phyloP scores from a whole-genome alignment of 2,888 invertebrate genomes.

The Balanococcus diminutus region DNA sequence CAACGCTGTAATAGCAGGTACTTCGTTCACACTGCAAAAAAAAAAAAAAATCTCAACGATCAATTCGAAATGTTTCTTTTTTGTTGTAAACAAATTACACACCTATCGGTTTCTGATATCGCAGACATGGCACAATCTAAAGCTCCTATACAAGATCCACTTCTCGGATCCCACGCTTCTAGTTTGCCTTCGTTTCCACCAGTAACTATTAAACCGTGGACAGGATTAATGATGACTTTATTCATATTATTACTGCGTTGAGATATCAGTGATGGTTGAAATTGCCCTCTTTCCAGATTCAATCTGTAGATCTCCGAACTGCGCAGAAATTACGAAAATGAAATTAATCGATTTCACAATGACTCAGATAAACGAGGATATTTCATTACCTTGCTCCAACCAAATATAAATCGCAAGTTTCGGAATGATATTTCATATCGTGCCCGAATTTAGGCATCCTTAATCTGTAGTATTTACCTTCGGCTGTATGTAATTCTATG shows the following conservation, averaged over 20 bases:
- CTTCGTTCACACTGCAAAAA: constrained; percentile 58
- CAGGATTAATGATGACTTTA: constrained; percentile 83
- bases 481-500: constrained; percentile 93
- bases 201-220: constrained; percentile 83
- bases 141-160: constrained; percentile 74
- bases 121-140: constrained; percentile 81
- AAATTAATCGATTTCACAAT: not conserved
- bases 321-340: constrained; percentile 57
- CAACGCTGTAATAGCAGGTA: constrained; percentile 79
- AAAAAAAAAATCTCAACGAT: not conserved
- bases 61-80: not conserved
- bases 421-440: constrained; percentile 88
- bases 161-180: constrained; percentile 96
- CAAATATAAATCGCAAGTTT: constrained; percentile 89
- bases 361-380: constrained; percentile 8
- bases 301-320: constrained; percentile 89
- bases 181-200: constrained; percentile 91
- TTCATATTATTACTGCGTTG: constrained; percentile 68
- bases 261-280: constrained; percentile 82
- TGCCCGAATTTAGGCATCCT: constrained; percentile 95
- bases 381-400: constrained; percentile 81
- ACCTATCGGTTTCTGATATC: constrained; percentile 63
- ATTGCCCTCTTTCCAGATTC: constrained; percentile 94
- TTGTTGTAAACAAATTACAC: not conserved
- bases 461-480: constrained; percentile 87